Evolutionary conservation across 2,888 invertebrate species (phyloP).

Genomic region (Cerceris rybyensis): DNA sequence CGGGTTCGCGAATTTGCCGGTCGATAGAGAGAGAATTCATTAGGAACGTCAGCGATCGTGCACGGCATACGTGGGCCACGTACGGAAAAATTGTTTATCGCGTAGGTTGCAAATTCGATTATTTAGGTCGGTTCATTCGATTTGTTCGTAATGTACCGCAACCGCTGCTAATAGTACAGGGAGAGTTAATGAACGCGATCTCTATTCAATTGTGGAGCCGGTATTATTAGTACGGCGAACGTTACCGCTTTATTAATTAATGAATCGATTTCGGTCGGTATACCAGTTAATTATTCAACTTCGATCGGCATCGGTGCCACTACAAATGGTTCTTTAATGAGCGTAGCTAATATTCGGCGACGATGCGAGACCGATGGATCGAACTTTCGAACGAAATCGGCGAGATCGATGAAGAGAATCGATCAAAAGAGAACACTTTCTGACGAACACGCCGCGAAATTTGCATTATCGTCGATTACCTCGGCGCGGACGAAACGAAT

Average conservation of each 20-base stretch:
- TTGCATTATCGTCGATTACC: not conserved
- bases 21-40: not conserved
- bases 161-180: constrained; percentile 62
- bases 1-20: not conserved
- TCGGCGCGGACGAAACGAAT: constrained; percentile 37
- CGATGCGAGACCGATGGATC: not conserved
- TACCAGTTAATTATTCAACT: constrained; percentile 64
- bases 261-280: constrained; percentile 65
- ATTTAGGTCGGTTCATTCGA: constrained; percentile 55
- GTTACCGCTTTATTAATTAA: constrained; percentile 68
- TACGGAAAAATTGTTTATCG: constrained; percentile 52
- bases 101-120: constrained; percentile 50
- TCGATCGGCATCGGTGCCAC: constrained; percentile 59
- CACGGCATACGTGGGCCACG: not conserved
- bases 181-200: constrained; percentile 67
- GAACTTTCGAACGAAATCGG: not conserved
- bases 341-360: constrained; percentile 32
- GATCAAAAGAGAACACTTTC: not conserved
- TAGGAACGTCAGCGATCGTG: constrained; percentile 7
- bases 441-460: not conserved
- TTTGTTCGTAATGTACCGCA: constrained; percentile 50
- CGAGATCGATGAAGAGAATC: not conserved
- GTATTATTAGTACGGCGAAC: constrained; percentile 63
- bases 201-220: constrained; percentile 66
- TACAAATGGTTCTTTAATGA: constrained; percentile 65